A percentile compares a stretch with the other conserved stretches of the same genome.
phyloP scores from a whole-genome alignment of 1,140 invertebrate genomes.

The Prorops nasuta region DNA sequence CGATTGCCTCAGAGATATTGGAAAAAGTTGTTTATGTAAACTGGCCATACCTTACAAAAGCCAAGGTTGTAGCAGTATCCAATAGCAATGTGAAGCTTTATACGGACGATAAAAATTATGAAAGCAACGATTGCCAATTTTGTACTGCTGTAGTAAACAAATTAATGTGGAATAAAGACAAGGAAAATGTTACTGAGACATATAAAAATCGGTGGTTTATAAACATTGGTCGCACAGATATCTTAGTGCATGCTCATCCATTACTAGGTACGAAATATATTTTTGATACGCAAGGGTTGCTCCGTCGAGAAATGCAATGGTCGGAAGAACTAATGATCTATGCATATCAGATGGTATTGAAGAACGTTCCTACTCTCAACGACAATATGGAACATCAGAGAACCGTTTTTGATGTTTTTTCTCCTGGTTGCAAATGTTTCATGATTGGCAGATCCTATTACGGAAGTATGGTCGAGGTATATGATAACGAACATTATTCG shows the following conservation, averaged over 20 bases:
- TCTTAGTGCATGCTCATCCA: constrained; percentile 72
- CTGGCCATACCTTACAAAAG: constrained; percentile 88
- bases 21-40: constrained; percentile 75
- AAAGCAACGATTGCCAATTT: constrained; percentile 9
- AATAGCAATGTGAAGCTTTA: constrained; percentile 19
- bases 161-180: no score
- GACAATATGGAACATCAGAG: constrained; percentile 43
- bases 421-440: constrained; percentile 67
- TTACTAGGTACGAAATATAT: constrained; percentile 68
- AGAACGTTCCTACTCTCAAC: constrained; percentile 60
- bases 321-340: constrained; percentile 57
- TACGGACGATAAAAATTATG: no score
- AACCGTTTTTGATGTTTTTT: constrained; percentile 72
- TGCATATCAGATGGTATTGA: constrained; percentile 70
- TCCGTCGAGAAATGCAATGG: constrained; percentile 73
- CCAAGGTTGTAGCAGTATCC: constrained; percentile 40
- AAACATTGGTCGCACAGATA: constrained; percentile 68
- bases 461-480: constrained; percentile 73
- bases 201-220: constrained; percentile 66
- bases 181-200: no score
- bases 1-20: constrained; percentile 64
- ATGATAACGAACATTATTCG: constrained; percentile 45
- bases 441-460: constrained; percentile 78
- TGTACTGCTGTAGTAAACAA: no score
- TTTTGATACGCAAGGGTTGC: constrained; percentile 55